Percentiles rank a stretch among this genome's conserved stretches.
These are phyloP conservation scores for Heliconius erato DNA, from an alignment of 2,888 invertebrate genomes.

Conservation along the genomic window DNA sequence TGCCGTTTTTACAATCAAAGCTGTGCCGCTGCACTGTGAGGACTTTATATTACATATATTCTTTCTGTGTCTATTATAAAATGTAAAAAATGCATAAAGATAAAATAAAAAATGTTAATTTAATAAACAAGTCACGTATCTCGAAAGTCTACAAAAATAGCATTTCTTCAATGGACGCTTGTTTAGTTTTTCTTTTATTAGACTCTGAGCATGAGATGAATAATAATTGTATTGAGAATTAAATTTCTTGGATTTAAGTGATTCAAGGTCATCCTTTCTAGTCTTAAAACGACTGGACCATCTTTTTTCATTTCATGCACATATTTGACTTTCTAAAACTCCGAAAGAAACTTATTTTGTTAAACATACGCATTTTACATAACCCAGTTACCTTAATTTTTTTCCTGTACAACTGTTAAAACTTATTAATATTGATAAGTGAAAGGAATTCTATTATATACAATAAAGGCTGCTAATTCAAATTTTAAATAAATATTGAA, in stretches of 20 bases:
- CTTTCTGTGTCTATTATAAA: no score
- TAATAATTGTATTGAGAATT: neutral
- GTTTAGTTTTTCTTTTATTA: constrained; percentile 16
- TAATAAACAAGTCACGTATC: neutral
- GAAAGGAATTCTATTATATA: constrained; percentile 3
- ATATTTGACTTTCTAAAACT: constrained; percentile 23
- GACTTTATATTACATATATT: no score
- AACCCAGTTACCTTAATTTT: constrained; percentile 26
- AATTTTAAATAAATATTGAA: neutral
- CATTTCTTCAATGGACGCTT: neutral
- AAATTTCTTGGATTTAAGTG: neutral
- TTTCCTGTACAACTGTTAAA: neutral
- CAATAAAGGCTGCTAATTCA: neutral
- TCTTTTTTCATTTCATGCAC: constrained; percentile 34
- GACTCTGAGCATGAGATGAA: neutral
- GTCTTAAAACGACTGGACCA: neutral
- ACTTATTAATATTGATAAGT: constrained; percentile 27
- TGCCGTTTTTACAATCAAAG: no score
- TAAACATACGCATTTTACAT: constrained; percentile 17
- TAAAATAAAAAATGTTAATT: no score
- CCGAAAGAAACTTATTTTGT: constrained; percentile 18
- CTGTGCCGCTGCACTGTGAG: no score
- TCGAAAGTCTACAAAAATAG: constrained; percentile 8
- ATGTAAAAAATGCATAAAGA: no score
- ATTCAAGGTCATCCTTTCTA: constrained; percentile 16